Base-by-base conservation (phyloP, 1,140 invertebrate genomes). In the Galendromus occidentalis region DNA sequence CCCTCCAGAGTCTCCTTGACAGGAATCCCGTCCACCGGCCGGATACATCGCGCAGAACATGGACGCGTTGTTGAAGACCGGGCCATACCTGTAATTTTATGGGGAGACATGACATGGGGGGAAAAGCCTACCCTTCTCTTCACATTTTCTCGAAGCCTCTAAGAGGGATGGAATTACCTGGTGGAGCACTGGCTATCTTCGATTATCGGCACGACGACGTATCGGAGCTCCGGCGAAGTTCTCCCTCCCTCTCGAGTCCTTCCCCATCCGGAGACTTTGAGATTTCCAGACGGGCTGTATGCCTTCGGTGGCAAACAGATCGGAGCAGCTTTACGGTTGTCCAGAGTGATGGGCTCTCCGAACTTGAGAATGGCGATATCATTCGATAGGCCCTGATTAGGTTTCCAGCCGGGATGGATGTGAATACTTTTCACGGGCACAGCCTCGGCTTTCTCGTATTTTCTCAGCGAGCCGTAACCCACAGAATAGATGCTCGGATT, bases 341-440 rank as follows among this genome's bases (percentile, higher is more conserved):
- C 33, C 14, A 59, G 51, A 17, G 1, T 2, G 51, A 59, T 25
- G 12, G 51, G 22, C 14, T 59, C 2, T 1, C 14, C 25, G 14
- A 59, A 9, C 25, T 25, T 59, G 14, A 59, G 12, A 2, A 59
- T 25, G 14, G 51, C 51, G 51, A 59, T 59, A 25, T 59, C 51
- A 22, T 59, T 59, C 33, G 51, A 59, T 1, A 59, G 51, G 17
- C 17, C 51, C 1, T 2, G 51, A 25, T 17, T 59, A 6, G 51
- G 51, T 17, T 59, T 17, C 51, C 51, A 59, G 51, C 9, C 51
- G 22, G 51, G 51, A 59, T 59, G 51, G 33, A 59, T 59, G 22
- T 59, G 51, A 14, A 59, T 22, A 25, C 51, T 59, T 2, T 25
- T 59, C 14, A 59, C 51, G 2, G 51, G 25, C 14, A 33, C 25